Evolutionary conservation across 2,888 invertebrate species (phyloP), one percentile per base, ranked within the genome.

Genomic region (Diadegma fenestrale): DNA sequence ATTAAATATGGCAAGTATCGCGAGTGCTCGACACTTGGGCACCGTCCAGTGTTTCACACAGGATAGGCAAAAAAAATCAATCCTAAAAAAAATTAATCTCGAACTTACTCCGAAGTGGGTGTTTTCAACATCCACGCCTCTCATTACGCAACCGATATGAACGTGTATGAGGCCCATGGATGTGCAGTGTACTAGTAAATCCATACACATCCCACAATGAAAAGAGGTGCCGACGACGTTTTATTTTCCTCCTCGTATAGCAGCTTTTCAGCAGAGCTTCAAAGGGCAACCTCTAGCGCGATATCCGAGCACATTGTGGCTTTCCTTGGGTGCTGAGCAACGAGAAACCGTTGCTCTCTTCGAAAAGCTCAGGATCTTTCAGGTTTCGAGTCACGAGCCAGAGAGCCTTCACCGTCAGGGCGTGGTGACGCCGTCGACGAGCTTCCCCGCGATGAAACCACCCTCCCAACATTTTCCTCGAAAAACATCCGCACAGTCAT

Each of bases 351-450:
- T 26, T 69, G 68, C 45, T 78, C 45, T 43, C 58, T 64, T 48
- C 26, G 63, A 63, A 48, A 37, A 43, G 66, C 77, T 5, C 22
- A 43, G 66, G 78, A 71, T 80, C 82, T 83, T 83, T 80, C 73
- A 68, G 80, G 54, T 86, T 86, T 83, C 83, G 80, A 73, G 86
- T 83, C 86, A 86, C 86, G 86, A 86, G 73, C 86, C 73, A 45
- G 45, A 33, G 80, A 83, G 80, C 83, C 73, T 86, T 83, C 86
- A 83, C 77, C 83, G 73, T 51, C 86, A 80, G 72, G 66, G 17
- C 54, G 22, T 30, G 54, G 54, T 41, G 48, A 43, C 43, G 41
- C 41, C 45, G 43, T 45, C 7, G 33, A 22, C 22, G 4, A 10
- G 14, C 14, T 26, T 58, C 33, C 54, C 75, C 69, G 68, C 84